These are phyloP conservation scores for Philaenus spumarius DNA, from an alignment of 1,140 invertebrate genomes.

Conservation along the genomic window DNA sequence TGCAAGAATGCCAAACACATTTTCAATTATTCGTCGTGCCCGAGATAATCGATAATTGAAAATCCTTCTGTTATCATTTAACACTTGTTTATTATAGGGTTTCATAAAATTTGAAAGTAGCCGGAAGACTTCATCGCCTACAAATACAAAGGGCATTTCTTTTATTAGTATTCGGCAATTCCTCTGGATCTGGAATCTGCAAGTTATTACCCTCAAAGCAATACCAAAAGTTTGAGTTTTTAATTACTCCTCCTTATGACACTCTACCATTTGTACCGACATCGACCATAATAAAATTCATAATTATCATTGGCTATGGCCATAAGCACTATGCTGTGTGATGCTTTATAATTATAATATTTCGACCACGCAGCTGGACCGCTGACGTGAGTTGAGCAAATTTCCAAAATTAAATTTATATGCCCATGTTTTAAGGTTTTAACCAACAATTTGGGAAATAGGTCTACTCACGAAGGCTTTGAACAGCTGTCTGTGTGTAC, in stretches of 20 bases:
- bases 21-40: constrained; percentile 39
- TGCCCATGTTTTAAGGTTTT: too few species aligned
- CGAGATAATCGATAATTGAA: constrained; percentile 42
- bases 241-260: constrained; percentile 38
- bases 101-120: constrained; percentile 31
- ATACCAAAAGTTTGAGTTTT: constrained; percentile 27
- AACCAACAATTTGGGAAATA: too few species aligned
- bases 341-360: too few species aligned
- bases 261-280: too few species aligned
- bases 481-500: too few species aligned
- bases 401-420: too few species aligned
- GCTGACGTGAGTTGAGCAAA: too few species aligned
- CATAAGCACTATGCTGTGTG: too few species aligned
- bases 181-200: constrained; percentile 3
- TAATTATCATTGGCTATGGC: too few species aligned
- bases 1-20: constrained; percentile 42
- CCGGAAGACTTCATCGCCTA: constrained; percentile 40
- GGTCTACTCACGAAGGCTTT: too few species aligned
- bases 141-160: constrained; percentile 30
- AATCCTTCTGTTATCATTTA: constrained; percentile 30
- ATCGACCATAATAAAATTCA: too few species aligned
- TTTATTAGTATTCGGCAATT: constrained; percentile 22
- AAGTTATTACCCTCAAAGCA: constrained; percentile 23
- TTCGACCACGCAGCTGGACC: too few species aligned
- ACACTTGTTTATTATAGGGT: constrained; percentile 32